Conservation (phyloP, 2,888 invertebrate genomes). For the Geophilus truncorum region DNA sequence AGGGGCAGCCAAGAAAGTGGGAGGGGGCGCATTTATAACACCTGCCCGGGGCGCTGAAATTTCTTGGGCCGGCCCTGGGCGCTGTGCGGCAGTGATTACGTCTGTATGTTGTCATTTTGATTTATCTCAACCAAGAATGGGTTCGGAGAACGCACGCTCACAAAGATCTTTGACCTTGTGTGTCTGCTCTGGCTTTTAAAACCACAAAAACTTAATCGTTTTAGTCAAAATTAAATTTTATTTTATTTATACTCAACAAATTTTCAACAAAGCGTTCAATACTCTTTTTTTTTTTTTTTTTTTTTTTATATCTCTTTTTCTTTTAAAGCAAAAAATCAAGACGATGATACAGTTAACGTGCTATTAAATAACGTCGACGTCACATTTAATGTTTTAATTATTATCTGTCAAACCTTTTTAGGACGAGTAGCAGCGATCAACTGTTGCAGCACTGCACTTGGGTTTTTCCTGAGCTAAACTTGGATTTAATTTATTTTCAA, state of each 20-base stretch:
- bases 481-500: background rate
- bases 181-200: background rate
- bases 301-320: too few species aligned
- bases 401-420: background rate
- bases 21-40: too few species aligned
- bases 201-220: background rate
- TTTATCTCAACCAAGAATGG: constrained; percentile 5
- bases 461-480: background rate
- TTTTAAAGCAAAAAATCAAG: background rate
- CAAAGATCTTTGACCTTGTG: background rate
- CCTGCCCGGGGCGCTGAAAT: too few species aligned
- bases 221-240: background rate
- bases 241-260: background rate
- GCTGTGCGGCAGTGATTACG: background rate
- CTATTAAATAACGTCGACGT: background rate
- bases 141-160: constrained; percentile 2
- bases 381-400: background rate
- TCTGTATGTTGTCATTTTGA: constrained; percentile 17
- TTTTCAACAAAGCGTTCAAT: background rate
- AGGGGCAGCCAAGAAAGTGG: too few species aligned
- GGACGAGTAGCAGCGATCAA: background rate
- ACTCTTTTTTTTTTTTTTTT: background rate
- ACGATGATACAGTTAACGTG: background rate
- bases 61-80: too few species aligned
- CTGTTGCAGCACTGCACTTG: background rate